Evolutionary conservation across 2,888 invertebrate species (phyloP).

Genomic region (Orthosia incerta): DNA sequence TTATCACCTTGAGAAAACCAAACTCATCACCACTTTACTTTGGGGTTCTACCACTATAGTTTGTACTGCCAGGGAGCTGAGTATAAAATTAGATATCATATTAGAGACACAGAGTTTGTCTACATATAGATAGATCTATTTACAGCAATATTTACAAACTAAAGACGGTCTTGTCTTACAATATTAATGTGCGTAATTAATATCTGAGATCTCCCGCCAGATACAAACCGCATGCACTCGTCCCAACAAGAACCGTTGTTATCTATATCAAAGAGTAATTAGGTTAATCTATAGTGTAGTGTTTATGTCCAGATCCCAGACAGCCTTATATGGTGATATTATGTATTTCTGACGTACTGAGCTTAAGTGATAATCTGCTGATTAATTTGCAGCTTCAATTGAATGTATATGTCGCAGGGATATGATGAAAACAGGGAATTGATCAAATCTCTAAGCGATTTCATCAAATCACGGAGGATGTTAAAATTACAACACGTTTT

Average conservation of each 20-base stretch:
- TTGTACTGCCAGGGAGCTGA: neutral
- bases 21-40: neutral
- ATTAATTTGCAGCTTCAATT: slow-evolving; percentile 39
- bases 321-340: neutral
- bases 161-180: slow-evolving; percentile 19
- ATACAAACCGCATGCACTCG: slow-evolving; percentile 23
- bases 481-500: too few relatives aligned
- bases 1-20: neutral
- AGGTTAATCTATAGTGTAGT: slow-evolving; percentile 1
- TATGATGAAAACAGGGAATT: too few relatives aligned
- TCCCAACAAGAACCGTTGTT: slow-evolving; percentile 16
- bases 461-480: too few relatives aligned
- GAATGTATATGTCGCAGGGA: slow-evolving; percentile 15
- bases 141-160: slow-evolving; percentile 7
- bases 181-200: slow-evolving; percentile 45
- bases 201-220: slow-evolving; percentile 30
- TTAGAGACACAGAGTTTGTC: too few relatives aligned
- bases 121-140: neutral
- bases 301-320: neutral
- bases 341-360: slow-evolving; percentile 6
- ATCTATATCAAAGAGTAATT: slow-evolving; percentile 18
- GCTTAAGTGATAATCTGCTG: slow-evolving; percentile 35
- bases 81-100: too few relatives aligned
- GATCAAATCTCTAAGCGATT: too few relatives aligned
- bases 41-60: neutral